A percentile compares a stretch with the other conserved stretches of the same genome.
Conservation (phyloP, 2,888 invertebrate species). For the Cephus nigrinus region DNA sequence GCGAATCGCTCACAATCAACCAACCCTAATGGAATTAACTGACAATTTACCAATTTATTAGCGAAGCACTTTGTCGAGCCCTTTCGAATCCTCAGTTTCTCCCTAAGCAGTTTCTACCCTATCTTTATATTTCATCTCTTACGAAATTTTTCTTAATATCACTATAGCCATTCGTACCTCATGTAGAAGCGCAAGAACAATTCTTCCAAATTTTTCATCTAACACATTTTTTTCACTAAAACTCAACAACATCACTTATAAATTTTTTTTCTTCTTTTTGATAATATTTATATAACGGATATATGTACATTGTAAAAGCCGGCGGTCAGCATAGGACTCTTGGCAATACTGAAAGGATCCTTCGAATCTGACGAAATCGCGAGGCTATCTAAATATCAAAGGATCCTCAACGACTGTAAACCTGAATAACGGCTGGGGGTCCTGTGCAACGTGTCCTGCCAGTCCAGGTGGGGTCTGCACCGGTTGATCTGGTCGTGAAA, state of each 20-base stretch:
- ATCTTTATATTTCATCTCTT: conserved; percentile 12
- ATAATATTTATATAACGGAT: background rate
- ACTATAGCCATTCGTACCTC: background rate
- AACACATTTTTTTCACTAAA: background rate
- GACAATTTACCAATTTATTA: conserved; percentile 49
- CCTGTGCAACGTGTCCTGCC: conserved; percentile 27
- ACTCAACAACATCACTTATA: background rate
- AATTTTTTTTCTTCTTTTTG: background rate
- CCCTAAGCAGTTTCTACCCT: conserved; percentile 14
- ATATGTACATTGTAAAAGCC: background rate
- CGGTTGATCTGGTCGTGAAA: conserved; percentile 55
- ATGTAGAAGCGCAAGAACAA: background rate
- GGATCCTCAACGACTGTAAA: conserved; percentile 41
- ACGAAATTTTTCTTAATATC: background rate
- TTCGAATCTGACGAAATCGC: conserved; percentile 15
- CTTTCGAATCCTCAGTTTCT: background rate
- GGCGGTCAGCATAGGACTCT: background rate
- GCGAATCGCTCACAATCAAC: conserved; percentile 42
- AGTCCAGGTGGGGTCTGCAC: conserved; percentile 65
- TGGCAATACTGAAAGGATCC: background rate
- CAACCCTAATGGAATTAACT: conserved; percentile 48
- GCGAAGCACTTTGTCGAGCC: conserved; percentile 18
- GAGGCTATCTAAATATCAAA: conserved; percentile 55
- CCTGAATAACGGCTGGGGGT: conserved; percentile 63
- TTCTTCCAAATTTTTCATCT: background rate